Evolutionary conservation across 1,140 invertebrate genomes (phyloP).

Genomic region (Caligus rogercresseyi): DNA sequence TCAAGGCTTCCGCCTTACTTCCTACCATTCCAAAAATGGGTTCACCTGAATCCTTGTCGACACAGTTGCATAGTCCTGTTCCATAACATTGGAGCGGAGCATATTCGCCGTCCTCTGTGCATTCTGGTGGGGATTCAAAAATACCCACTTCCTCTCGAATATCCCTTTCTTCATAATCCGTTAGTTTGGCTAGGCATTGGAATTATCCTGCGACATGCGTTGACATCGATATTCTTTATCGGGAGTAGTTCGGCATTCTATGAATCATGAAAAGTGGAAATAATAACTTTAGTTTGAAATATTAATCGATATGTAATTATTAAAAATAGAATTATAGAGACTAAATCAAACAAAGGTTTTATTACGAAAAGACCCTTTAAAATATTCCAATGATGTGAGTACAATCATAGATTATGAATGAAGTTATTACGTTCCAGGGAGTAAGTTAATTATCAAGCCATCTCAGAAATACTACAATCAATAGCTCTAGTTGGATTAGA

Average conservation of each 20-base stretch:
- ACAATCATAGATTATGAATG: no score
- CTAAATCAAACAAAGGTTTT: no score
- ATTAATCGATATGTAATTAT: no score
- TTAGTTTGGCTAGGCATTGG: neutral
- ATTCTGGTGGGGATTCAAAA: neutral
- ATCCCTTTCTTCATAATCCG: neutral
- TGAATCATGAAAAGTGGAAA: no score
- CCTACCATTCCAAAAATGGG: neutral
- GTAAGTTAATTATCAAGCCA: no score
- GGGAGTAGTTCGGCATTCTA: neutral
- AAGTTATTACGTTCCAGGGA: no score
- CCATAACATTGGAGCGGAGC: neutral
- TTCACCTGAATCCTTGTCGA: neutral
- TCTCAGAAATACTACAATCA: no score
- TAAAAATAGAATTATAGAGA: no score
- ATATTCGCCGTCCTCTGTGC: neutral
- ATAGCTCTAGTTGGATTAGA: no score
- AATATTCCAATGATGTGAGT: no score
- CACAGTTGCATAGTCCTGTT: neutral
- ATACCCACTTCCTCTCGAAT: neutral
- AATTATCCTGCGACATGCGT: neutral
- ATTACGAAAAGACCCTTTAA: no score
- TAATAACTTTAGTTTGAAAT: no score
- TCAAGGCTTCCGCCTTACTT: neutral
- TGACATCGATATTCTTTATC: neutral